These are phyloP conservation scores for Danio jaintianensis DNA, from an alignment of 2,797 vertebrate species.

Conservation along the genomic window DNA sequence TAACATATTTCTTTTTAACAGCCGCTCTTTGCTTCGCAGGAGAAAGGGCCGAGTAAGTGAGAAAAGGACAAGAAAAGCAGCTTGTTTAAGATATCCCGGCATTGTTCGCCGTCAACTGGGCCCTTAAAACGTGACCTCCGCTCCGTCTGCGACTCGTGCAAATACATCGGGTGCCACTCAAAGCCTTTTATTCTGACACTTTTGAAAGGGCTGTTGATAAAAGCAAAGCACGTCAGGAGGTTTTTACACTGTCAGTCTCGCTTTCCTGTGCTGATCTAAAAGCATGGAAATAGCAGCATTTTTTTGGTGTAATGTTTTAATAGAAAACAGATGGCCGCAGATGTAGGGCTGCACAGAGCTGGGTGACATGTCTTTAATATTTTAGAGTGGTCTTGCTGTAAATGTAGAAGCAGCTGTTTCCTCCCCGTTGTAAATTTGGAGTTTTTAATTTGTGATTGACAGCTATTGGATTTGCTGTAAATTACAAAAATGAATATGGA, in stretches of 20 bases:
- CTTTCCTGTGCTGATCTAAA: constrained; percentile 66
- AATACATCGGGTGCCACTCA: constrained; percentile 44
- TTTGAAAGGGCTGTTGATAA: constrained; percentile 48
- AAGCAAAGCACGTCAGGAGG: constrained; percentile 61
- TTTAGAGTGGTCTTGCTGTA: constrained; percentile 85
- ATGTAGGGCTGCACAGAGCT: constrained; percentile 73
- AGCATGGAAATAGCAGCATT: constrained; percentile 69
- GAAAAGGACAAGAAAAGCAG: constrained; percentile 35
- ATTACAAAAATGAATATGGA: constrained; percentile 84
- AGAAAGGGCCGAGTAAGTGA: constrained; percentile 22
- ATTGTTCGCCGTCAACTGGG: constrained; percentile 38
- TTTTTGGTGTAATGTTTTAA: constrained; percentile 78
- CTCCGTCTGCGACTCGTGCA: constrained; percentile 40
- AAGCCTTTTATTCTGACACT: constrained; percentile 49
- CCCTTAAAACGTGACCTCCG: constrained; percentile 54
- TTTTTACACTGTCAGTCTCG: constrained; percentile 64
- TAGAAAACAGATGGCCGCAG: constrained; percentile 83
- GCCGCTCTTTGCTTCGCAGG: constrained; percentile 39
- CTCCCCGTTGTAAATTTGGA: constrained; percentile 77
- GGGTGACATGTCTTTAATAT: constrained; percentile 85
- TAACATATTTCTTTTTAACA: constrained; percentile 50
- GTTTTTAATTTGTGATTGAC: constrained; percentile 76
- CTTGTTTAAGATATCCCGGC: constrained; percentile 45
- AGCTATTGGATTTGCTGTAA: constrained; percentile 86
- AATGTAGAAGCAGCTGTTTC: constrained; percentile 84